A percentile compares a stretch with the other conserved stretches of the same genome.
phyloP scores from a whole-genome alignment of 2,888 invertebrate species.

The Pheosia tremula region DNA sequence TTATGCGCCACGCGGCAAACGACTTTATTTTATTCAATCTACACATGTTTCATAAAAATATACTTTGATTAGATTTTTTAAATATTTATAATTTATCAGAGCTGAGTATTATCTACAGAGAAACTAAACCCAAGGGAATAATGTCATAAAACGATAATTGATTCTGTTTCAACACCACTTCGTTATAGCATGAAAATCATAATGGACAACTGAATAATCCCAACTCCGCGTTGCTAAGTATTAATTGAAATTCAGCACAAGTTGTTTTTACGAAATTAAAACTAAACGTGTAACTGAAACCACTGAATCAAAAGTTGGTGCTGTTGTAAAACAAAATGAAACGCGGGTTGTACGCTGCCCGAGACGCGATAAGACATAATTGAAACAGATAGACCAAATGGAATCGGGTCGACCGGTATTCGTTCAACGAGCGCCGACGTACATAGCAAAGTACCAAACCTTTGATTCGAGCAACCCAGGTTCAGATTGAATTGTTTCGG shows the following conservation, averaged over 20 bases:
- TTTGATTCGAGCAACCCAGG: slow-evolving; percentile 15
- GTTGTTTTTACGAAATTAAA: not conserved
- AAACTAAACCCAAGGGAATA: too few relatives aligned
- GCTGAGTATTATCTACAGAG: too few relatives aligned
- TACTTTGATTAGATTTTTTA: too few relatives aligned
- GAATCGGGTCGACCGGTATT: slow-evolving; percentile 31
- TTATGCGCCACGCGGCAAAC: slow-evolving; percentile 19
- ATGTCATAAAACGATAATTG: too few relatives aligned
- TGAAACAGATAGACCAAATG: slow-evolving; percentile 48
- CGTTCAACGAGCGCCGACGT: slow-evolving; percentile 31
- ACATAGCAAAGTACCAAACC: slow-evolving; percentile 23
- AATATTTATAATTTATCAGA: too few relatives aligned
- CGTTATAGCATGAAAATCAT: too few relatives aligned
- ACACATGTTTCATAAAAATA: slow-evolving; percentile 10
- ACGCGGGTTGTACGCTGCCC: slow-evolving; percentile 35
- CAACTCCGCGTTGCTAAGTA: too few relatives aligned
- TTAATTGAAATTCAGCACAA: not conserved
- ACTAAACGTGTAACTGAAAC: not conserved
- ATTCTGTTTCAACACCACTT: too few relatives aligned
- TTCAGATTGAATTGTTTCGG: slow-evolving; percentile 18
- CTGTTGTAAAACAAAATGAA: slow-evolving; percentile 29
- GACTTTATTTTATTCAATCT: slow-evolving; percentile 22
- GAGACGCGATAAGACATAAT: slow-evolving; percentile 63
- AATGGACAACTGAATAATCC: too few relatives aligned
- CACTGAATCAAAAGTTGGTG: slow-evolving; percentile 1